A percentile compares a stretch with the other conserved stretches of the same genome.
phyloP scores from a whole-genome alignment of 2,113 vertebrate genomes.

The Ochotona curzoniae region DNA sequence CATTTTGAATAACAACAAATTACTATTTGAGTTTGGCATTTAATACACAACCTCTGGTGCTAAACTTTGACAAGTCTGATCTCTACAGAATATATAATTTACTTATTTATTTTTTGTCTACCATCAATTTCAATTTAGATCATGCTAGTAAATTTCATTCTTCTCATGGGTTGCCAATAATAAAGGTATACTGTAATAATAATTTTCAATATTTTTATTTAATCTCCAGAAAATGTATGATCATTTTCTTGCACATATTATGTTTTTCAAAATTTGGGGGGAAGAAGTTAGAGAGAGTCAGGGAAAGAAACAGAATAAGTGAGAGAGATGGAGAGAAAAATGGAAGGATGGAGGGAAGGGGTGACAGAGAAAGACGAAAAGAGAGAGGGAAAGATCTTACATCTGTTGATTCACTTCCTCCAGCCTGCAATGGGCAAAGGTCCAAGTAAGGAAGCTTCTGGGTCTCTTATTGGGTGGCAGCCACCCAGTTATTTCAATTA shows the following conservation, averaged over 20 bases:
- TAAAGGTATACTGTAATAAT: background rate
- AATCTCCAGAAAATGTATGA: background rate
- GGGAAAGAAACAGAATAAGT: no score
- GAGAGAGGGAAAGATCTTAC: no score
- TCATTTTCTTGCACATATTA: background rate
- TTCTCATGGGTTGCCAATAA: background rate
- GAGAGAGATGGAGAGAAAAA: no score
- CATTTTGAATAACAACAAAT: background rate
- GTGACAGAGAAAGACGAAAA: no score
- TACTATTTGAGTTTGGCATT: background rate
- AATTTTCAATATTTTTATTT: background rate
- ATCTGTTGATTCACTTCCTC: no score
- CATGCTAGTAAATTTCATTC: background rate
- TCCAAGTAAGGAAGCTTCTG: no score
- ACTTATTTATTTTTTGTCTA: background rate
- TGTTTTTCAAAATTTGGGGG: no score
- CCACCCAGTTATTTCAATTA: no score
- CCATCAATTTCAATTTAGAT: background rate
- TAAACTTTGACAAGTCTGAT: background rate
- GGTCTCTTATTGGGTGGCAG: no score
- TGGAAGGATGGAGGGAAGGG: no score
- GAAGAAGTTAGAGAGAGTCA: no score
- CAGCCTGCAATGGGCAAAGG: no score
- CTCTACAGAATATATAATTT: background rate
- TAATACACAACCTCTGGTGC: background rate